A percentile compares a stretch with the other conserved stretches of the same genome.
Evolutionary conservation across 2,113 vertebrate species (phyloP).

Genomic region (Chaetodon auriga): DNA sequence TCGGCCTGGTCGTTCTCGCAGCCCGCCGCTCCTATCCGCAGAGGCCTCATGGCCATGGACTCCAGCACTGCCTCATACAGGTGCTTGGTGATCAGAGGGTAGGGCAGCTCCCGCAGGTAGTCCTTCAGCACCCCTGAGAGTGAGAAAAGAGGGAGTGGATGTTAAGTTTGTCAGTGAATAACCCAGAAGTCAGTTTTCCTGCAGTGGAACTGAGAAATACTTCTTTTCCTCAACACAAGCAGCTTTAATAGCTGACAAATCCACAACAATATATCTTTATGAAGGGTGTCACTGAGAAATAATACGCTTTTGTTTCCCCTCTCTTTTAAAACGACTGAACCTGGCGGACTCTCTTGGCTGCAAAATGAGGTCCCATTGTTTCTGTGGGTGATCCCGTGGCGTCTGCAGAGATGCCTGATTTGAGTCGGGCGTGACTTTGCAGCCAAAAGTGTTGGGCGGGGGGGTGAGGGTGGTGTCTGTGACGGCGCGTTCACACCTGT

Average conservation of each 20-base stretch:
- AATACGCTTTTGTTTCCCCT: conserved; percentile 41
- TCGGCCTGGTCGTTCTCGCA: conserved; percentile 92
- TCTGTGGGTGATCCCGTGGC: conserved; percentile 20
- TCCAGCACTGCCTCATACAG: conserved; percentile 94
- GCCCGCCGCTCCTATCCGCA: conserved; percentile 88
- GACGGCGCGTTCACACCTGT: conserved; percentile 65
- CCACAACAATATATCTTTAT: conserved; percentile 20
- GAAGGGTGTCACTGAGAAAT: conserved; percentile 19
- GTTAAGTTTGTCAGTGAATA: background rate
- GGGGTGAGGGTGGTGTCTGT: conserved; percentile 15
- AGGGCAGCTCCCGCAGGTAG: conserved; percentile 95
- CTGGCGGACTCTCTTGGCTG: conserved; percentile 34
- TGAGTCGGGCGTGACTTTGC: conserved; percentile 41
- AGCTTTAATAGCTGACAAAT: conserved; percentile 55
- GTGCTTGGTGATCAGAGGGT: conserved; percentile 93
- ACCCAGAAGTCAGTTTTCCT: background rate
- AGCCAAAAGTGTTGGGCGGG: conserved; percentile 15
- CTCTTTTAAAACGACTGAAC: conserved; percentile 15
- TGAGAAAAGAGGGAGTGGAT: background rate
- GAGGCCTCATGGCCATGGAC: conserved; percentile 90
- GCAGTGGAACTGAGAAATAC: background rate
- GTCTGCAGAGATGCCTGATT: conserved; percentile 49
- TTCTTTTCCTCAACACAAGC: background rate
- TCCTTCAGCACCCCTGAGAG: conserved; percentile 95
- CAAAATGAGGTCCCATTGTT: conserved; percentile 48